Evolutionary conservation across 1,140 invertebrate species (phyloP), one percentile per base, ranked within the genome.

Genomic region (Drosophila ironensis): DNA sequence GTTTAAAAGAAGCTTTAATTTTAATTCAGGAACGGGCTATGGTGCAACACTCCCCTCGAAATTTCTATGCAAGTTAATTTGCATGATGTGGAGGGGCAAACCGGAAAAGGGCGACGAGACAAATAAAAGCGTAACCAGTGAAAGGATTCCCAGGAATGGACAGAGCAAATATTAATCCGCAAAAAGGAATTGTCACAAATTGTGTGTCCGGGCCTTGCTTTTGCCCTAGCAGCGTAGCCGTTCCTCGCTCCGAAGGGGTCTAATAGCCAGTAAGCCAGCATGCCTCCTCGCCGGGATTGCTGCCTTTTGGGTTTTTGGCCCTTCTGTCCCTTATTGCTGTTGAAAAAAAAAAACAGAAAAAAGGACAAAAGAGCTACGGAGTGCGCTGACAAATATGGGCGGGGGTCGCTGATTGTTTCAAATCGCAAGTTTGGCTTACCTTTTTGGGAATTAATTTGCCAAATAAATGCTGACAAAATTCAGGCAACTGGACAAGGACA

Each of bases 101-200:
- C 52, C 54, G 53, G 53, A 73, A 33, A 69, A 50, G 69, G 61
- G 74, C 68, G 63, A 57, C 63, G 68, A 73, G 57, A 72, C 75
- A 80, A 80, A 78, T 72, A 84, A 84, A 86, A 76, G 74, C 70
- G 80, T 80, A 84, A 86, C 80, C 80, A 70, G 74, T 78, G 59
- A 67, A 74, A 68, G 59, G 47, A 56, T 41, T 35, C 25, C 53
- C 53, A 51, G 47, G 33, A 50, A 40, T 42, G 35, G 56, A 54
- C 67, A 72, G 54, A 86, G 81, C 80, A 86, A 86, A 86, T 86
- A 86, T 86, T 86, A 86, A 86, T 86, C 80, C 81, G 57, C 80
- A 86, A 86, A 84, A 86, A 86, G 80, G 80, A 86, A 86, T 86
- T 86, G 81, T 86, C 81, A 86, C 80, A 86, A 86, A 86, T 86